A percentile compares a stretch with the other conserved stretches of the same genome.
Evolutionary conservation across 1,140 invertebrate species (phyloP).

Genomic region (Saccostrea cuccullata): DNA sequence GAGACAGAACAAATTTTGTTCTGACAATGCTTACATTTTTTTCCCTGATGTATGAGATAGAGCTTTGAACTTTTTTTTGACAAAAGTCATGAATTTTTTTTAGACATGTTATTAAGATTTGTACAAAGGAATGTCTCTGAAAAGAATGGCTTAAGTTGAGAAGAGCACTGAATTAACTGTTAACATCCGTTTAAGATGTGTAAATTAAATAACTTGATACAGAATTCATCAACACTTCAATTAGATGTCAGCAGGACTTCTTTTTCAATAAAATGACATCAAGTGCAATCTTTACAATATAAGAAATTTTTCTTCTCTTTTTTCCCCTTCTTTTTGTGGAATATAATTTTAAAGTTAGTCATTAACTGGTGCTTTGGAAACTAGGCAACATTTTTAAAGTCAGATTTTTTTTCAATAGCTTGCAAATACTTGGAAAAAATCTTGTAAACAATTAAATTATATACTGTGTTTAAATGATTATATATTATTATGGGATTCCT

Average conservation of each 20-base stretch:
- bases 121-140: constrained; percentile 21
- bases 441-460: background rate
- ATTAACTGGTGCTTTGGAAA: background rate
- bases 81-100: constrained; percentile 32
- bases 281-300: background rate
- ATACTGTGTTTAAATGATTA: background rate
- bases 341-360: background rate
- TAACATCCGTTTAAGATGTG: constrained; percentile 35
- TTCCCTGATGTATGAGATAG: constrained; percentile 14
- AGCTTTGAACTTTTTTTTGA: constrained; percentile 32
- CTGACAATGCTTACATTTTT: constrained; percentile 28
- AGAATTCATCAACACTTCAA: constrained; percentile 15
- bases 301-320: background rate
- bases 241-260: background rate
- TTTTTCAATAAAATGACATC: background rate
- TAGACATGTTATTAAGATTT: constrained; percentile 16
- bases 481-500: too few relatives aligned
- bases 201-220: constrained; percentile 25
- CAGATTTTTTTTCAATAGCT: background rate
- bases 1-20: constrained; percentile 11
- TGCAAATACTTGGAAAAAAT: background rate
- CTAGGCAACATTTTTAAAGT: background rate
- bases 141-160: background rate
- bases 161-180: constrained; percentile 18
- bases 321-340: background rate